Evolutionary conservation across 2,888 invertebrate species (phyloP).

Genomic region (Scaptodrosophila latifasciaeformis): DNA sequence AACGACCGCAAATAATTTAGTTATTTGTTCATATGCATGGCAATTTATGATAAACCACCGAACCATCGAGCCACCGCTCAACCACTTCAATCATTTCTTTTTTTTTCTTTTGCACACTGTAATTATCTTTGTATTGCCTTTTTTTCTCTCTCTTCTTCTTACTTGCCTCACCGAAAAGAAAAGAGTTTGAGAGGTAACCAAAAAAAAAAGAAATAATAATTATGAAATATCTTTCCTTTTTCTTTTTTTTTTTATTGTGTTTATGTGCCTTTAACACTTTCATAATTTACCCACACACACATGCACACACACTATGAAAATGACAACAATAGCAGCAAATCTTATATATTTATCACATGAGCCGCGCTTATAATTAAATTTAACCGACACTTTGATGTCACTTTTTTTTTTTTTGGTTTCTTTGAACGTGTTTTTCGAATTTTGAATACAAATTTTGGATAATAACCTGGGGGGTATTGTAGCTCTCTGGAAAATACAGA

Average conservation of each 20-base stretch:
- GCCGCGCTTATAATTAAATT: conserved; percentile 29
- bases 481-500: no score
- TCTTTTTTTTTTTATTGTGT: conserved; percentile 17
- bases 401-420: conserved; percentile 15
- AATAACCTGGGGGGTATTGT: no score
- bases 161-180: no score
- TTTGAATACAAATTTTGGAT: no score
- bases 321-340: conserved; percentile 1
- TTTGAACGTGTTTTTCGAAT: conserved; percentile 1
- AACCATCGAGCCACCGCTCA: no score
- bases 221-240: conserved; percentile 33
- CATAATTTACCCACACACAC: conserved; percentile 35
- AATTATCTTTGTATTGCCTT: conserved; percentile 1
- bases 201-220: conserved; percentile 13
- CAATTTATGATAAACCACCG: no score
- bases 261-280: conserved; percentile 39
- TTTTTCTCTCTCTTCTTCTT: conserved; percentile 30
- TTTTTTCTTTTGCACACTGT: conserved; percentile 9
- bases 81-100: no score
- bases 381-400: conserved; percentile 13
- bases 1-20: no score
- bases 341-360: conserved; percentile 27
- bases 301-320: conserved; percentile 16
- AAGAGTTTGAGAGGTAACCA: no score
- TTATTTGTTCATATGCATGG: no score